phyloP scores from a whole-genome alignment of 2,113 vertebrate genomes.

The Hassar affinis region DNA sequence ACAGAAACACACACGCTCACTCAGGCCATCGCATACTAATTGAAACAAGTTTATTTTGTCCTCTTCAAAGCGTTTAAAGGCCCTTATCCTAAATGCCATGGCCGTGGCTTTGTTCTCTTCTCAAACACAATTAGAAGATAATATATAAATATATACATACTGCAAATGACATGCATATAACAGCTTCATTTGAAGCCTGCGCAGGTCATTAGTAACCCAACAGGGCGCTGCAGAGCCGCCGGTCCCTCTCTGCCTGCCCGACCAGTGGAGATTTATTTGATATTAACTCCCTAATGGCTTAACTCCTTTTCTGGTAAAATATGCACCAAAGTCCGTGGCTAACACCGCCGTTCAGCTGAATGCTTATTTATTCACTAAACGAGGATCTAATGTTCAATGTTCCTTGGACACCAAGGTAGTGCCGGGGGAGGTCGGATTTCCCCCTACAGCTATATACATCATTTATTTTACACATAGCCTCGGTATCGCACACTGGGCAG shows the following conservation, averaged over 20 bases:
- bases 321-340: slow-evolving; percentile 95
- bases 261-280: slow-evolving; percentile 99
- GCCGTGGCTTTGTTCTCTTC: slow-evolving; percentile 91
- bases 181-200: slow-evolving; percentile 98
- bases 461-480: slow-evolving; percentile 99
- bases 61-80: slow-evolving; percentile 82
- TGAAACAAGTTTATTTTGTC: slow-evolving; percentile 98
- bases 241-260: slow-evolving; percentile 91
- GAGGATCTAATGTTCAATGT: slow-evolving; percentile 99
- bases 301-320: slow-evolving; percentile 95
- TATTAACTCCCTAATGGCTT: slow-evolving; percentile 99
- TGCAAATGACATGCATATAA: slow-evolving; percentile 99
- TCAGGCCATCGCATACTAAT: slow-evolving; percentile 77
- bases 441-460: slow-evolving; percentile 99
- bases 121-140: slow-evolving; percentile 99
- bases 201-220: slow-evolving; percentile 99
- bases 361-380: slow-evolving; percentile 99
- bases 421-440: slow-evolving; percentile 83
- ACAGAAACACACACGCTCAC: slow-evolving; percentile 18
- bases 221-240: slow-evolving; percentile 95
- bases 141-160: slow-evolving; percentile 99
- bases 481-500: slow-evolving; percentile 96
- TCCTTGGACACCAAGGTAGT: slow-evolving; percentile 99
- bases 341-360: slow-evolving; percentile 92
- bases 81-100: slow-evolving; percentile 81